Percentiles rank a stretch among this genome's conserved stretches.
phyloP scores from a whole-genome alignment of 2,113 vertebrate species.

The Astatotilapia flaviijosephi region DNA sequence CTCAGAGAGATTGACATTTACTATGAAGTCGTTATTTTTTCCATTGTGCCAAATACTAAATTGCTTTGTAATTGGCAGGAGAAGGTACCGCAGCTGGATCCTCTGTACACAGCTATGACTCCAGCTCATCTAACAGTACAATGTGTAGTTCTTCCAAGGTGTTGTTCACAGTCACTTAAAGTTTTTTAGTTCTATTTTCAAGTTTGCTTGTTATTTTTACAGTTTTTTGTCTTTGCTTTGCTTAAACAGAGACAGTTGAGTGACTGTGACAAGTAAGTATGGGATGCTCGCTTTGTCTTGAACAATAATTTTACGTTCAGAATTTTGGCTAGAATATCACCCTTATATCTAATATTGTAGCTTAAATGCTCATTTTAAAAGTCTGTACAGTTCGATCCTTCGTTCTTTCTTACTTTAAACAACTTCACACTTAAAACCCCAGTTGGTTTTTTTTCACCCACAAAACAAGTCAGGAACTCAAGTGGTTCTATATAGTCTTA shows the following conservation, averaged over 20 bases:
- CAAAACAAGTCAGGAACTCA: neutral
- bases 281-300: neutral
- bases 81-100: neutral
- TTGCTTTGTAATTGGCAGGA: neutral
- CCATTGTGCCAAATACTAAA: neutral
- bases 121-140: neutral
- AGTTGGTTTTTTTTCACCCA: neutral
- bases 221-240: neutral
- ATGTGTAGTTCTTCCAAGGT: neutral
- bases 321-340: neutral
- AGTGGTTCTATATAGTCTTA: neutral
- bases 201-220: neutral
- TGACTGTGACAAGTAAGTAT: slow-evolving; percentile 25
- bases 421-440: neutral
- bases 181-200: neutral
- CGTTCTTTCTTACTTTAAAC: neutral
- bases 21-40: neutral
- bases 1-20: neutral
- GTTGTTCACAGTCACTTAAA: neutral
- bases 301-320: neutral
- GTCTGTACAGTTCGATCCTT: neutral
- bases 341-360: neutral
- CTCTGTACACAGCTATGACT: neutral
- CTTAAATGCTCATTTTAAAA: neutral
- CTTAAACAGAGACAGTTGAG: slow-evolving; percentile 8